phyloP scores from a whole-genome alignment of 2,113 vertebrate genomes.

The Sterna hirundo region DNA sequence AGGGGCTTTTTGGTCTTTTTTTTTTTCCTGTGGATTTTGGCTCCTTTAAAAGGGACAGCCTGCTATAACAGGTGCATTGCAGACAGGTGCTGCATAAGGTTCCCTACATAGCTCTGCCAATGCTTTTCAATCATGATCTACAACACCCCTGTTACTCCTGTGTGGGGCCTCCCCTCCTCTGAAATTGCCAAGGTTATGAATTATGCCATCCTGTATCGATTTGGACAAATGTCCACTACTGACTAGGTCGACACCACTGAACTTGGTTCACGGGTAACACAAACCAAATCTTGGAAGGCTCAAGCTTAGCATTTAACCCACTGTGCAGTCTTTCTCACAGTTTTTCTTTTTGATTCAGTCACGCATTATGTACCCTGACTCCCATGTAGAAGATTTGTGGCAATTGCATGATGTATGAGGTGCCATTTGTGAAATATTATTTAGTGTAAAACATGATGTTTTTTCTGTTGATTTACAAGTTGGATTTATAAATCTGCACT shows the following conservation, averaged over 20 bases:
- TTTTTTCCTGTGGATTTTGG: background rate
- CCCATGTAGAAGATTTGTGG: slow-evolving; percentile 77
- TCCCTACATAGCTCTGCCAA: slow-evolving; percentile 37
- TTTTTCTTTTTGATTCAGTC: slow-evolving; percentile 55
- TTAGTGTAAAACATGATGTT: slow-evolving; percentile 84
- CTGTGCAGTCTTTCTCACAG: slow-evolving; percentile 8
- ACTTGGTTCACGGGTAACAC: background rate
- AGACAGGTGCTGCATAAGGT: slow-evolving; percentile 52
- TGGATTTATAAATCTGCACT: slow-evolving; percentile 84
- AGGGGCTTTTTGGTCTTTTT: background rate
- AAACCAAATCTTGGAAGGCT: background rate
- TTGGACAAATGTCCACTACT: slow-evolving; percentile 31
- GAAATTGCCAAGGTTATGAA: background rate
- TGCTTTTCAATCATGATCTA: slow-evolving; percentile 33
- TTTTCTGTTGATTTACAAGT: slow-evolving; percentile 83
- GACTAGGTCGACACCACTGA: background rate
- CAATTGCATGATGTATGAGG: slow-evolving; percentile 77
- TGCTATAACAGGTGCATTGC: slow-evolving; percentile 54
- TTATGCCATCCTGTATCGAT: background rate
- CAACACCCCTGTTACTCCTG: background rate
- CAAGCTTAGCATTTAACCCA: background rate
- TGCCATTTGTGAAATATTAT: slow-evolving; percentile 85
- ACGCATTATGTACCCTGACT: slow-evolving; percentile 70
- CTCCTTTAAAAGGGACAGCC: slow-evolving; percentile 37
- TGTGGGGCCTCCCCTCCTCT: background rate